These are phyloP conservation scores for Chironomus striatipennis DNA, from an alignment of 1,140 invertebrate genomes.

Conservation along the genomic window DNA sequence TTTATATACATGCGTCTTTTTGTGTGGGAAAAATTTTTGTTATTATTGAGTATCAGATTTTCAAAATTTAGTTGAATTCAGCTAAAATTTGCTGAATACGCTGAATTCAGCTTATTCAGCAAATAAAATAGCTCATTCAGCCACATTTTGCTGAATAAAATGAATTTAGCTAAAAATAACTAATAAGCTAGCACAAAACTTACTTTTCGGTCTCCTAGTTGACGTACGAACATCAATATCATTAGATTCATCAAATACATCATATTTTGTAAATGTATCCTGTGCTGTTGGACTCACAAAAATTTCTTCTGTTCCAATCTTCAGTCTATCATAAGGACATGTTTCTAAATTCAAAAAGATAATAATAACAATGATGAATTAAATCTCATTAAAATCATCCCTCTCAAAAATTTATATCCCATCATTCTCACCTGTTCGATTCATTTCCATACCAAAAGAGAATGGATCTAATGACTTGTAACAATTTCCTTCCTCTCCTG, in stretches of 20 bases:
- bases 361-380: neutral
- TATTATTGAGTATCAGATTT: too few relatives aligned
- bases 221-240: neutral
- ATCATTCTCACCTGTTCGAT: neutral
- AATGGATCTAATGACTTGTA: neutral
- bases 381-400: neutral
- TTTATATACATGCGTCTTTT: neutral
- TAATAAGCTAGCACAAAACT: too few relatives aligned
- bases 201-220: neutral
- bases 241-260: neutral
- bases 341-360: neutral
- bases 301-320: neutral
- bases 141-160: too few relatives aligned
- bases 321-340: neutral
- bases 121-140: too few relatives aligned
- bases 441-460: constrained; percentile 17
- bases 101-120: too few relatives aligned
- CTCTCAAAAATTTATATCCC: neutral
- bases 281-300: neutral
- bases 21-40: too few relatives aligned
- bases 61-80: too few relatives aligned
- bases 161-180: too few relatives aligned
- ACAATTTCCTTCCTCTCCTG: constrained; percentile 5
- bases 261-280: constrained; percentile 4
- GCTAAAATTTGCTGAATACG: too few relatives aligned